Evolutionary conservation across 2,797 vertebrate species (phyloP), one percentile per base, ranked within the genome.

Genomic region (Hyperoplus lanceolatus): DNA sequence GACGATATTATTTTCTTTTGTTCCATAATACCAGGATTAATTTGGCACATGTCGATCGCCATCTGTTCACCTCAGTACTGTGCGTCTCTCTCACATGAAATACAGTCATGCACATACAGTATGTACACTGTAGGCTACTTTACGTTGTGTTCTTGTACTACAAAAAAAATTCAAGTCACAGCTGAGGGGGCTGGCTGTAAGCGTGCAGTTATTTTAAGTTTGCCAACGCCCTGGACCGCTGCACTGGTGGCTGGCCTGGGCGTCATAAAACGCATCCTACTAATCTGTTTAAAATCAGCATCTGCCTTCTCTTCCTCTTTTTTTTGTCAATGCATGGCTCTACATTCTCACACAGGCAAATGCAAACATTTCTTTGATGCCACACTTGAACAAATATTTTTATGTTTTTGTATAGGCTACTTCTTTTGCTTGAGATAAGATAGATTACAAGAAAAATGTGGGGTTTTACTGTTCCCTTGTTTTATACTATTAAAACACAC

Each of bases 261-360:
- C 13, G 18, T 78, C 82, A 74, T 81, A 75, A 89, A 90, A 75
- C 61, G 84, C 84, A 88, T 92, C 81, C 75, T 83, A 76, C 71
- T 91, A 90, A 88, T 90, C 86, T 83, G 55, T 77, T 88, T 87
- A 84, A 62, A 89, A 78, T 87, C 79, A 80, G 82, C 73, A 90
- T 93, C 84, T 92, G 82, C 70, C 61, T 60, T 75, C 64, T 86
- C 76, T 92, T 77, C 61, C 81, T 87, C 65, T 81, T 79, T 86
- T 70, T 85, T 86, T 70, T 85, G 51, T 70, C 75, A 69, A 1
- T 21, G 21, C 21, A 21, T 84, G 59, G 51, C 39, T 67, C 29
- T 56, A 46, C 6, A 60, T 75, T 63, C n/a, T 69, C 49, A 75
- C 38, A 0, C 42, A 72, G 4, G 53, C 41, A 71, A 4, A 75